phyloP scores from a whole-genome alignment of 2,113 vertebrate species.

The Variabilichromis moorii region DNA sequence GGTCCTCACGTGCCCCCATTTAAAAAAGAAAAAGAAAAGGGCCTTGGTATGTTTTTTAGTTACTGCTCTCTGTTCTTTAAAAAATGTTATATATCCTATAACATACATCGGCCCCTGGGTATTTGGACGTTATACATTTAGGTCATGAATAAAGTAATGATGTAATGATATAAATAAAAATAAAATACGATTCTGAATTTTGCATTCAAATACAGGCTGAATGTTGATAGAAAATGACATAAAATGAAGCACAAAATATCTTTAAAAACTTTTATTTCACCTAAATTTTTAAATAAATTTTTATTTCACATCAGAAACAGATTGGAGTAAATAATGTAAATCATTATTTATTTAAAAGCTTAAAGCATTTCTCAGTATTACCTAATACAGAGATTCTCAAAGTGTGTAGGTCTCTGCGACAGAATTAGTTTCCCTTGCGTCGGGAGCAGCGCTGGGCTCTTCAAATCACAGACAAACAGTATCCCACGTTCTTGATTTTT shows the following conservation, averaged over 20 bases:
- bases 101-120: background rate
- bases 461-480: background rate
- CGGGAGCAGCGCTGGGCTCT: background rate
- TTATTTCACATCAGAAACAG: background rate
- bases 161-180: background rate
- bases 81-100: background rate
- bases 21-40: background rate
- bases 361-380: background rate
- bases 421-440: background rate
- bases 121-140: background rate
- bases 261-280: background rate
- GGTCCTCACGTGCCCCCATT: background rate
- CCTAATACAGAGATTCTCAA: background rate
- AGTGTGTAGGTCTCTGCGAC: background rate
- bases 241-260: background rate
- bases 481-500: background rate
- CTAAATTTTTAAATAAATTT: background rate
- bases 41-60: background rate
- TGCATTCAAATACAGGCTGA: background rate
- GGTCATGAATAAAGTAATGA: background rate
- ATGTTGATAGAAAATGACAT: background rate
- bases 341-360: background rate
- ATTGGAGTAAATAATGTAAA: background rate
- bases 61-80: background rate
- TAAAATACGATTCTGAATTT: background rate